phyloP scores from a whole-genome alignment of 2,113 vertebrate species.

The Saccopteryx leptura region DNA sequence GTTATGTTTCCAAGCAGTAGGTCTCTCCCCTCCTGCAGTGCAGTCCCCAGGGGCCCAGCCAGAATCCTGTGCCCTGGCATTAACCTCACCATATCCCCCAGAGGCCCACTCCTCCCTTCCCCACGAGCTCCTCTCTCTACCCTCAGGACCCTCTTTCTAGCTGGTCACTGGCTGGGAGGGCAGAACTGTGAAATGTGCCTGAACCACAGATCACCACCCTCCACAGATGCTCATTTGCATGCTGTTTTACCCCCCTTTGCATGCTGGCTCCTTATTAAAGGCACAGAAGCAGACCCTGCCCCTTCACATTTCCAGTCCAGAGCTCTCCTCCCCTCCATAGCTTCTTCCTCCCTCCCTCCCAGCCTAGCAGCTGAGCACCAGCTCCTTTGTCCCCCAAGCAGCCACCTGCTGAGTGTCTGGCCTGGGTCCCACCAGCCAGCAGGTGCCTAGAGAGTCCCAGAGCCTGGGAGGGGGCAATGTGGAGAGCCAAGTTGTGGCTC shows the following conservation, averaged over 20 bases:
- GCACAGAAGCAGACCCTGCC: slow-evolving; percentile 50
- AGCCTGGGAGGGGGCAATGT: slow-evolving; percentile 7
- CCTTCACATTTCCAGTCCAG: slow-evolving; percentile 10
- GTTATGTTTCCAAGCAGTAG: not conserved
- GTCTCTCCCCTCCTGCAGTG: not conserved
- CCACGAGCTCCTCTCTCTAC: slow-evolving; percentile 44
- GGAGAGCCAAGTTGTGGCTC: slow-evolving; percentile 23
- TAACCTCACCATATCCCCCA: not conserved
- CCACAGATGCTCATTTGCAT: slow-evolving; percentile 69
- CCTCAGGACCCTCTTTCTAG: slow-evolving; percentile 56
- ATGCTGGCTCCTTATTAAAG: slow-evolving; percentile 66
- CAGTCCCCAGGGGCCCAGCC: not conserved
- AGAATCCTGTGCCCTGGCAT: not conserved
- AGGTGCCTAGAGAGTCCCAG: slow-evolving; percentile 72
- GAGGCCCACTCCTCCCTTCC: not conserved
- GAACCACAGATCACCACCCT: not conserved
- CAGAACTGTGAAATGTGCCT: slow-evolving; percentile 55
- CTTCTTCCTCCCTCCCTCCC: slow-evolving; percentile 48
- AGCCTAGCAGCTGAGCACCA: slow-evolving; percentile 75
- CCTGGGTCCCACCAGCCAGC: slow-evolving; percentile 77
- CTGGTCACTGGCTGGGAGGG: slow-evolving; percentile 2
- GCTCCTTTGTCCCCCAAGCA: slow-evolving; percentile 75
- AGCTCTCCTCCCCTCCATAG: not conserved
- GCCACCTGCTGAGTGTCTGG: slow-evolving; percentile 82
- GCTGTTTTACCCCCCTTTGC: slow-evolving; percentile 55